Conservation (phyloP, 1,140 invertebrate genomes). For the Sinella curviseta region DNA sequence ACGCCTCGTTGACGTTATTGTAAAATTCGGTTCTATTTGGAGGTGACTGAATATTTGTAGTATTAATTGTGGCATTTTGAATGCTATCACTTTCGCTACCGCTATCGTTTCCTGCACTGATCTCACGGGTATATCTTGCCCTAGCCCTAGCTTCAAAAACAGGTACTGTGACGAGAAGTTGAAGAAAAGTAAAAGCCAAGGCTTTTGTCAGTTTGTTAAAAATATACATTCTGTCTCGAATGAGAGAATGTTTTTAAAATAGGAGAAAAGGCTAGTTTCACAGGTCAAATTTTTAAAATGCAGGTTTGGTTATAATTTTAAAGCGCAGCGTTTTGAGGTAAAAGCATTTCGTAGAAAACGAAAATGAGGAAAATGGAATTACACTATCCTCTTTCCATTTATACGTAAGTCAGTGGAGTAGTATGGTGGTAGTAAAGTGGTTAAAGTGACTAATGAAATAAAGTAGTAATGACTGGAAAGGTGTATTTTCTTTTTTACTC, state of each 20-base stretch:
- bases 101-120: neutral
- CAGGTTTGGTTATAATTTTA: too few relatives aligned
- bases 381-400: too few relatives aligned
- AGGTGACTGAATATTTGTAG: neutral
- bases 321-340: too few relatives aligned
- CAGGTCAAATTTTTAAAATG: conserved; percentile 2
- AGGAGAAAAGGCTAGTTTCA: neutral
- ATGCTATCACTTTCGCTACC: neutral
- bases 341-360: too few relatives aligned
- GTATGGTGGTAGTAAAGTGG: too few relatives aligned
- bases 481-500: too few relatives aligned
- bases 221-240: neutral
- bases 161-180: too few relatives aligned
- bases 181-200: too few relatives aligned
- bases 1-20: conserved; percentile 9
- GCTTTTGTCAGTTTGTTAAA: conserved; percentile 9
- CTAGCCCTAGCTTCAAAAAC: neutral
- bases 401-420: too few relatives aligned
- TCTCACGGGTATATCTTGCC: neutral
- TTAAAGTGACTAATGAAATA: too few relatives aligned
- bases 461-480: too few relatives aligned
- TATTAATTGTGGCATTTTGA: neutral
- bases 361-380: too few relatives aligned
- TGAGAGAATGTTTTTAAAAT: neutral
- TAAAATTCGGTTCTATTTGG: neutral